Evolutionary conservation across 1,140 invertebrate genomes (phyloP), one percentile per base, ranked within the genome.

Genomic region (Drosophila bocqueti): DNA sequence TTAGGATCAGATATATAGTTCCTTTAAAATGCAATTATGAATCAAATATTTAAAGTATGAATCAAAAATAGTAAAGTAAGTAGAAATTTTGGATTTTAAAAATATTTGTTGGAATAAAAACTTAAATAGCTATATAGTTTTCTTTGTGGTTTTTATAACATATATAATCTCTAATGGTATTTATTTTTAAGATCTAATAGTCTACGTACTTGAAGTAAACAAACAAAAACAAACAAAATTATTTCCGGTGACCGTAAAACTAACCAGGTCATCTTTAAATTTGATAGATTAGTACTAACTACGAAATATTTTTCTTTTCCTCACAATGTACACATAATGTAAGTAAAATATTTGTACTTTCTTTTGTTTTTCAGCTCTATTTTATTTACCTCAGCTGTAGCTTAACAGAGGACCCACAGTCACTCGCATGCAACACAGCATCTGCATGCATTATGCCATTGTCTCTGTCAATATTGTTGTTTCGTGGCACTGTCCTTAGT

Each of bases 381-480:
- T 13, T 2, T 59, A 13, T 26, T 29, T 16, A 18, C 38, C 57
- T 16, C 38, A 13, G n/a, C 13, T 65, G 57, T 65, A 10, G 8
- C 2, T 29, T 34, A n/a, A 29, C 26, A 43, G 29, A 36, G 58
- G 63, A 65, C 15, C 40, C 63, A 65, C 63, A 65, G 63, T 65
- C 58, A 65, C 61, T 61, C 64, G 55, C 45, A 82, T 46, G 42
- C 45, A 71, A 71, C 66, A 55, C 63, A 76, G 68, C 63, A 84
- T 71, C 78, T 86, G 83, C 82, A 86, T 78, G 83, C 82, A 85
- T 85, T 85, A 86, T 85, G 83, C 79, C 82, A 85, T 85, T 85
- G 82, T 85, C 83, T 85, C 64, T 86, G 83, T 86, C 83, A 85
- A 85, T 85, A 85, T 85, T 85, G 83, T 86, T 85, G 64, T 67